These are phyloP conservation scores for Gobio occitaniae DNA, from an alignment of 2,797 vertebrate genomes.

Conservation along the genomic window DNA sequence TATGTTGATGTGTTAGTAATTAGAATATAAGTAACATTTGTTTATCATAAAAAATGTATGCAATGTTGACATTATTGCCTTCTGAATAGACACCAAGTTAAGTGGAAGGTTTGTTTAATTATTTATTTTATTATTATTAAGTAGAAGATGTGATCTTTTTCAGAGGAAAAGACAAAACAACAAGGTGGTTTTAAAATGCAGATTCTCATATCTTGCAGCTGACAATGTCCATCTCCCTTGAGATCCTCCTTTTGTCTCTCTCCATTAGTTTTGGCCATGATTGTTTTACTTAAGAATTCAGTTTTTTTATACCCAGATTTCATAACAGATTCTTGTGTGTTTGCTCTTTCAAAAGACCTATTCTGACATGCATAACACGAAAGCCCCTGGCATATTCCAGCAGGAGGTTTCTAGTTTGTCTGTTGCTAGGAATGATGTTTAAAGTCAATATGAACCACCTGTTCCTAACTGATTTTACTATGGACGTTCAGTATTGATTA, in stretches of 20 bases:
- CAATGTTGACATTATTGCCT: no score
- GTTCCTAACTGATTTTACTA: background rate
- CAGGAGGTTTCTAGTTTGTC: slow-evolving; percentile 17
- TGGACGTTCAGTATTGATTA: no score
- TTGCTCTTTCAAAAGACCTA: background rate
- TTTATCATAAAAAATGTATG: background rate
- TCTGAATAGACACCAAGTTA: background rate
- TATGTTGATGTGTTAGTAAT: background rate
- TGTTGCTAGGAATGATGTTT: background rate
- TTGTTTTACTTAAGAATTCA: slow-evolving; percentile 28
- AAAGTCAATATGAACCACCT: background rate
- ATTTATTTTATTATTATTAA: background rate
- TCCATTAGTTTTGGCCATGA: slow-evolving; percentile 5
- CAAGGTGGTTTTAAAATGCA: background rate
- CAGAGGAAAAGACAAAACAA: background rate
- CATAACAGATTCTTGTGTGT: background rate
- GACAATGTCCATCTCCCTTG: background rate
- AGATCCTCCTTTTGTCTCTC: slow-evolving; percentile 7
- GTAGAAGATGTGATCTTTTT: background rate
- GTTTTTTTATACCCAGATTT: slow-evolving; percentile 35
- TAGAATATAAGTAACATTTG: background rate
- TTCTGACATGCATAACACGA: background rate
- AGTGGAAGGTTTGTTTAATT: background rate
- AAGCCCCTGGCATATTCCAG: slow-evolving; percentile 19
- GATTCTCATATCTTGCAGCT: background rate